Base-by-base conservation (phyloP, 1,140 invertebrate genomes). In the Nymphalis io region DNA sequence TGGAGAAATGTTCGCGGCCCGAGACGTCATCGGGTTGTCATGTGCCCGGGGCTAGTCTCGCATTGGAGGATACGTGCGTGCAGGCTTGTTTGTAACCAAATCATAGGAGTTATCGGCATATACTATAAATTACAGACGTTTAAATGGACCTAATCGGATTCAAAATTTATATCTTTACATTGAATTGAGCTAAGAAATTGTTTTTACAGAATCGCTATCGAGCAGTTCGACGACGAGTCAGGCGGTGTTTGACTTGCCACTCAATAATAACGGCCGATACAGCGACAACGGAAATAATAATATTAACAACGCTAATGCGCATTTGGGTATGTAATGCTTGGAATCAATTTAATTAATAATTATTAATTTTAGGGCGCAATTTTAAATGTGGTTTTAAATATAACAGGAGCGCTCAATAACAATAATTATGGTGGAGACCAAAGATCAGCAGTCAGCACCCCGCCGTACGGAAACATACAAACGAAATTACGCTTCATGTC, bases 401-500 rank as follows among this genome's bases (percentile, higher is more conserved):
- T 69, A 18, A 62, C 62, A 83, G 84, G 84, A 12, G 74, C 80
- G 1, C 61, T 71, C 11, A 81, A 81, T 21, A 71, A 71, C 18
- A 71, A n/a, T n/a, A n/a, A 61, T n/a, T 62, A 78, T 16, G 74
- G 78, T n/a, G 78, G 75, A 13, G 85, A 90, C 2, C 78, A 75
- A 8, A 88, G 85, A 69, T 79, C 78, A 10, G 63, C 72, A 6
- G 75, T 65, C 6, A 82, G 75, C 60, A 83, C 83, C 12, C 80
- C 88, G 13, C 79, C 87, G 0, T 89, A 82, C 40, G 61, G 76
- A 16, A 87, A 79, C 51, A 85, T 83, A 0, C 89, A 84, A 67
- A 94, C 95, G 72, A 96, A 95, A 92, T 92, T 96, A 64, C 94
- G 95, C 71, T 96, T 96, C 93, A 95, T 96, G 39, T 95, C 95